These are phyloP conservation scores for Calyptommatus sinebrachiatus DNA, from an alignment of 2,113 vertebrate species.

Conservation along the genomic window DNA sequence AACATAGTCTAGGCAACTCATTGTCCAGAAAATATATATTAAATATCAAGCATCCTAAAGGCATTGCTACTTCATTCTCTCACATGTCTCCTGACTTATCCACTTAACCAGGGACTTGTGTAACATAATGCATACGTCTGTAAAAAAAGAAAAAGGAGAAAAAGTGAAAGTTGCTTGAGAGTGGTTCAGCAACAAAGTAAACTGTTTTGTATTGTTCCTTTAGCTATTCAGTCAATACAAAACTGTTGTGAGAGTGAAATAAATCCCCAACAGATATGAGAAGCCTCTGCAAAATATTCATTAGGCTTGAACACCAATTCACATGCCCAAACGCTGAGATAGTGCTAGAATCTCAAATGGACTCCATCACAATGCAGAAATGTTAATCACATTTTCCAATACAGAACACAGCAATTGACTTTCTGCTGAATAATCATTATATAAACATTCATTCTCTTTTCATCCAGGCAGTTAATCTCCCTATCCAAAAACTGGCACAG, in stretches of 20 bases:
- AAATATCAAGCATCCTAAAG: constrained; percentile 22
- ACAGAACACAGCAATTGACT: constrained; percentile 9
- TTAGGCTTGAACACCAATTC: constrained; percentile 62
- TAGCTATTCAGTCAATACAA: constrained; percentile 39
- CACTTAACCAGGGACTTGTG: neutral
- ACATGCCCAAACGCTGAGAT: constrained; percentile 69
- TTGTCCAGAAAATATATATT: neutral
- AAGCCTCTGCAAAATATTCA: constrained; percentile 57
- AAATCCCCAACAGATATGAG: constrained; percentile 57
- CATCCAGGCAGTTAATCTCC: too few species aligned
- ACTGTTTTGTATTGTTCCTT: constrained; percentile 7
- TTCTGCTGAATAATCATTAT: neutral
- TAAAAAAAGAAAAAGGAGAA: neutral
- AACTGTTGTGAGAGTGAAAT: constrained; percentile 63
- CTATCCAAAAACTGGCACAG: neutral
- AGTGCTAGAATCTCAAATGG: constrained; percentile 54
- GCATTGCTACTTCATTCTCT: constrained; percentile 18
- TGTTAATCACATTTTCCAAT: constrained; percentile 47
- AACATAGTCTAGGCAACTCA: neutral
- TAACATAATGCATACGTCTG: neutral
- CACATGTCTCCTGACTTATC: constrained; percentile 6
- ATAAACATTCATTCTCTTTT: neutral
- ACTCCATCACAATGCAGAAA: constrained; percentile 51
- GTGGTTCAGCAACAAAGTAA: neutral
- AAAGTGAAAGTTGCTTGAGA: neutral